Evolutionary conservation across 2,888 invertebrate species (phyloP), one percentile per base, ranked within the genome.

Genomic region (Diaperis boleti): DNA sequence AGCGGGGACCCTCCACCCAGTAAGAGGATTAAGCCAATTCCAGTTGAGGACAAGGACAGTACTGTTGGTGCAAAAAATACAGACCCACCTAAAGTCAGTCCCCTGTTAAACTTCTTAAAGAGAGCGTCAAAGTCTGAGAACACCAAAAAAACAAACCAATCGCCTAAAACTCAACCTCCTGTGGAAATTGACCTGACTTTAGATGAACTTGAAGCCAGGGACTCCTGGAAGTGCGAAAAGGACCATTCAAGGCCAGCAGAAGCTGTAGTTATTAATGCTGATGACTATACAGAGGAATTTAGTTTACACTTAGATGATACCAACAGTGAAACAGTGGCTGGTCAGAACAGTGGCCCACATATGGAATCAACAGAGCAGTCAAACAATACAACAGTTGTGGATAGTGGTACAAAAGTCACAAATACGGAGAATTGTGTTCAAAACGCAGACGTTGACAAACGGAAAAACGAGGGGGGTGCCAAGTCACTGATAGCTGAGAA

Each of bases 231-330:
- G 11, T 66, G 59, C 45, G 64, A 66, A 61, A 50, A 59, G 37
- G 56, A 45, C 15, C 47, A 13, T 14, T 4, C 5, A 35, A 15
- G 2, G 10, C 1, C 6, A 18, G 4, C 13, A 2, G 11, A 44
- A 44, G 13, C n/a, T 6, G 14, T 10, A 6, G 20, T 61, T n/a
- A 29, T 8, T 8, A 5, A 60, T 7, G 61, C 66, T 22, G 70
- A 71, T 35, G 73, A 74, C 6, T 35, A 41, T 17, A 72, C 72
- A 1, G 75, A 76, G 65, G 76, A 77, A 62, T 76, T 76, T 57
- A 62, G 61, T 61, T 64, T 76, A 26, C 70, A 71, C 37, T 61
- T 76, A 6, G 75, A 74, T 44, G 74, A 56, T 8, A 55, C 42
- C 10, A 45, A 33, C 33, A 45, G 35, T 42, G 15, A 5, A 11